These are phyloP conservation scores for Gerris lacustris DNA, from an alignment of 2,888 invertebrate genomes.

Conservation along the genomic window DNA sequence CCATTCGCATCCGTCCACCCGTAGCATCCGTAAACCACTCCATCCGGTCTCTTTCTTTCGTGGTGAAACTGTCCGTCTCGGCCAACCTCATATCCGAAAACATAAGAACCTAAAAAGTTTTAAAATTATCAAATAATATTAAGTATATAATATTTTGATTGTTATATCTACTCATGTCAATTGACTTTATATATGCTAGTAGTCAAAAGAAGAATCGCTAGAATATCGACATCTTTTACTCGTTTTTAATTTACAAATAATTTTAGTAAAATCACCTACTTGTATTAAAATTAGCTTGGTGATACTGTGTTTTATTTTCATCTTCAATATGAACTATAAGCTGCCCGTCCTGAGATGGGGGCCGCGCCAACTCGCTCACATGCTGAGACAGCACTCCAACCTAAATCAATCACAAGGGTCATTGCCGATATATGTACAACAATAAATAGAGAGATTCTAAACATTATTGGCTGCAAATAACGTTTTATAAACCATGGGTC, in stretches of 20 bases:
- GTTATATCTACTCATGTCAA: too few species aligned
- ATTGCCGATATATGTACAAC: too few species aligned
- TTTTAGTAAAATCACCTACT: conserved; percentile 52
- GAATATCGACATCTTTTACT: neutral
- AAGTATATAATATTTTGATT: too few species aligned
- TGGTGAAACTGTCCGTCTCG: conserved; percentile 67
- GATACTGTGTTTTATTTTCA: conserved; percentile 59
- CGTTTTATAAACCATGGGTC: too few species aligned
- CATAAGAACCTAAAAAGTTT: conserved; percentile 55
- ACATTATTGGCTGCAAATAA: too few species aligned
- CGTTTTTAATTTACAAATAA: too few species aligned
- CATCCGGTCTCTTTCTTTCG: conserved; percentile 60
- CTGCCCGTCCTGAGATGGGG: conserved; percentile 41
- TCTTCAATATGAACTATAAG: conserved; percentile 60
- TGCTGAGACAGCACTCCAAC: conserved; percentile 15
- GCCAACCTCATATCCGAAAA: conserved; percentile 64
- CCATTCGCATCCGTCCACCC: conserved; percentile 60
- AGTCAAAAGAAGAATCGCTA: neutral
- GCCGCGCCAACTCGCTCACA: conserved; percentile 16
- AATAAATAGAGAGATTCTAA: too few species aligned
- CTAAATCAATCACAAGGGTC: too few species aligned
- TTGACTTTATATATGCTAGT: too few species aligned
- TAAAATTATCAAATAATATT: too few species aligned
- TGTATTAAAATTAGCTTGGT: conserved; percentile 60
- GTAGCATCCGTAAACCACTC: conserved; percentile 67